These are phyloP conservation scores for Oxyteleia sp. DNA, from an alignment of 2,888 invertebrate genomes.

Conservation along the genomic window DNA sequence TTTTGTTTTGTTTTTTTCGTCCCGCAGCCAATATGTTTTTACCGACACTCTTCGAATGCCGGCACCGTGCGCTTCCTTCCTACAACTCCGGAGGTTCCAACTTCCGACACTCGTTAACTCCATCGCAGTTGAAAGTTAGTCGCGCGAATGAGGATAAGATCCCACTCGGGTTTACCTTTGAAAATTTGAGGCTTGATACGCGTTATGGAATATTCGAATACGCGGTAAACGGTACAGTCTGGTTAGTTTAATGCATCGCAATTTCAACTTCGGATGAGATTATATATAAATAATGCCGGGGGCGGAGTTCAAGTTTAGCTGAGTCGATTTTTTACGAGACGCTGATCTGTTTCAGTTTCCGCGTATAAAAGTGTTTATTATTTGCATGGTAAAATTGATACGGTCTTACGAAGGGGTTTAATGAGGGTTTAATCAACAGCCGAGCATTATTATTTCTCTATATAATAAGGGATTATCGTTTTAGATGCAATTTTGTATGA, in stretches of 20 bases:
- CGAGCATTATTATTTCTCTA: no score
- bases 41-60: conserved; percentile 23
- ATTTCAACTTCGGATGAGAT: conserved; percentile 22
- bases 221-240: conserved; percentile 41
- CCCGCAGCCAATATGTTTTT: conserved; percentile 26
- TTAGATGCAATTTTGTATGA: no score
- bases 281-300: no score
- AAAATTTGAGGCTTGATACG: conserved; percentile 47
- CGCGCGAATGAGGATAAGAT: conserved; percentile 64
- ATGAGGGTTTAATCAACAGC: no score
- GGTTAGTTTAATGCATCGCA: conserved; percentile 51
- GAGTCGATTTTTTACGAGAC: no score
- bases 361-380: no score
- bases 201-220: conserved; percentile 56
- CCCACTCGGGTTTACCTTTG: conserved; percentile 39
- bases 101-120: conserved; percentile 75
- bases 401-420: no score
- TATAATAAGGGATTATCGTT: no score
- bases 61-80: conserved; percentile 31
- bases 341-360: no score
- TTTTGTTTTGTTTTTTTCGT: no score
- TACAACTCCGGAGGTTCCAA: conserved; percentile 54
- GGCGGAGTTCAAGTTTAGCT: no score
- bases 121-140: conserved; percentile 66
- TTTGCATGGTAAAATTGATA: no score